Base-by-base conservation (phyloP, 2,113 vertebrate species). In the Campylorhamphus procurvoides region DNA sequence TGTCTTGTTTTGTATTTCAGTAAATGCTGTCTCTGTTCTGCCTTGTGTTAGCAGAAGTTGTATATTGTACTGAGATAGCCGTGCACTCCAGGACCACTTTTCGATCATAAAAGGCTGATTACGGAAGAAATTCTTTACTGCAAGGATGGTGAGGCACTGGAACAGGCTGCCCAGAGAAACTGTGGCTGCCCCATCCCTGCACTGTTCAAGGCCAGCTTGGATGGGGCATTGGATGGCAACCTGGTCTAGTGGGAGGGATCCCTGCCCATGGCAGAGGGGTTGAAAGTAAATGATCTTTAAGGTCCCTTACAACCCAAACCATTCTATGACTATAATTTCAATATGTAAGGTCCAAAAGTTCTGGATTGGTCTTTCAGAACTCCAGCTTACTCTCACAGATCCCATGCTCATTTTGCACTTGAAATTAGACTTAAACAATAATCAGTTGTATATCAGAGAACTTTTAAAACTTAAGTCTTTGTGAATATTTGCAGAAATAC, bases 331-430 rank as follows among this genome's bases (percentile, higher is more conserved):
- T n/a, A 2, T 62, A 9, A 60, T 84, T 63, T 78, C 37, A 76
- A 0, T 47, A 29, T 0, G 0, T 63, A n/a, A 59, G 76, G 29
- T 87, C 1, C 1, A 3, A 7, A 50, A 75, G 19, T 59, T 52
- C 11, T 68, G 5, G 9, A 3, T 37, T 56, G 35, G 5, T 35
- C 9, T 55, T 93, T 50, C 17, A 37, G 9, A 78, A 47, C 24
- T 64, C 40, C 44, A 37, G 4, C 12, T 84, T 62, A 58, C 4
- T 63, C 3, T 67, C 6, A 31, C 6, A 29, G 24, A 12, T 67
- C 33, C 27, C 7, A 2, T 7, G 4, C 12, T 40, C 18, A 24
- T 88, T 90, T 72, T 77, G 27, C 40, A 58, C 28, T 14, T 84
- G 39, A 52, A 94, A 40, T 80, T 56, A 73, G 13, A 29, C 7